A percentile compares a stretch with the other conserved stretches of the same genome.
Evolutionary conservation across 1,140 invertebrate genomes (phyloP).

Genomic region (Apocrypta bakeri): DNA sequence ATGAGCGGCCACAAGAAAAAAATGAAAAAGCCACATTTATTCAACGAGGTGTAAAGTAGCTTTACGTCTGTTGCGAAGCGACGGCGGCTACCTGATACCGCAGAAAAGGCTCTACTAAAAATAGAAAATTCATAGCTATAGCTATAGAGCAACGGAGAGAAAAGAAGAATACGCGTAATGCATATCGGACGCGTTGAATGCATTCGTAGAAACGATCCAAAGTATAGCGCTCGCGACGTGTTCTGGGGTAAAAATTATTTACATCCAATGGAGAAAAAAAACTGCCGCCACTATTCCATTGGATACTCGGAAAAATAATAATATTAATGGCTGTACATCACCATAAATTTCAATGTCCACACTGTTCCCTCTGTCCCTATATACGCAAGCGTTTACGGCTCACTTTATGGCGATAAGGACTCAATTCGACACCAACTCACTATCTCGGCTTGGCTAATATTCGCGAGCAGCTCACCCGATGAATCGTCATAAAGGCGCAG

Average conservation of each 20-base stretch:
- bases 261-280: no score
- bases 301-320: constrained; percentile 19
- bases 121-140: neutral
- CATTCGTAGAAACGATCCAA: no score
- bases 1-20: neutral
- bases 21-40: neutral
- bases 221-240: no score
- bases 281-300: no score
- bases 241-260: neutral
- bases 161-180: neutral
- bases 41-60: neutral
- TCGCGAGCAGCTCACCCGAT: constrained; percentile 3
- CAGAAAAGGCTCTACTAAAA: neutral
- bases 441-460: neutral
- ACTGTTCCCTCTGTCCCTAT: constrained; percentile 20
- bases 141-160: no score
- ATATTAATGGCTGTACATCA: constrained; percentile 65
- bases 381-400: constrained; percentile 64
- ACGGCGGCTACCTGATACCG: neutral
- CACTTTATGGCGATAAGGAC: constrained; percentile 74
- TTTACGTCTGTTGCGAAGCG: neutral
- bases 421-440: constrained; percentile 66
- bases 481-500: constrained; percentile 13
- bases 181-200: no score
- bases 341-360: constrained; percentile 73